Percentiles rank a stretch among this genome's conserved stretches.
These are phyloP conservation scores for Alosa alosa DNA, from an alignment of 2,113 vertebrate species.

Conservation along the genomic window DNA sequence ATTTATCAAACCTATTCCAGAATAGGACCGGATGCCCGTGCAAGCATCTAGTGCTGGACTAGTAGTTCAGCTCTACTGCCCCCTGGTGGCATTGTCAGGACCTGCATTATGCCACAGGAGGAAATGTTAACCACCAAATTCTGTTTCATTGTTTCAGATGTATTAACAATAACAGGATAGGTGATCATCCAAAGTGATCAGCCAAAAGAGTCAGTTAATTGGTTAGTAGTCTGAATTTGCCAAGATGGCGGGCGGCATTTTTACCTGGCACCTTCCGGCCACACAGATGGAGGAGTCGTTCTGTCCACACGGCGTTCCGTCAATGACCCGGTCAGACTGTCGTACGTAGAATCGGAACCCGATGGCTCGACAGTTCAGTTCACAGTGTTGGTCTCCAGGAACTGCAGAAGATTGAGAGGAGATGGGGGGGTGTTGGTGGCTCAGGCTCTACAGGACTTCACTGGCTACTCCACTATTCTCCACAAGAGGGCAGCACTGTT, in stretches of 20 bases:
- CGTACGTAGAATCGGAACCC: conserved; percentile 93
- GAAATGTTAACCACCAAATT: background rate
- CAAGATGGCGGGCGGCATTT: background rate
- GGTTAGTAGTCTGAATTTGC: background rate
- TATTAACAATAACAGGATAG: background rate
- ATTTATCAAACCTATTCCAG: background rate
- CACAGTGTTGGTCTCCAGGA: conserved; percentile 80
- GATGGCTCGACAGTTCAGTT: conserved; percentile 86
- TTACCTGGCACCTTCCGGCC: conserved; percentile 86
- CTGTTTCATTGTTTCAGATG: background rate
- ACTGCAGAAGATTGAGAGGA: conserved; percentile 54
- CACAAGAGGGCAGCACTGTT: conserved; percentile 1
- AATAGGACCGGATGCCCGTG: background rate
- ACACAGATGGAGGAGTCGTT: conserved; percentile 83
- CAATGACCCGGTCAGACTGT: conserved; percentile 82
- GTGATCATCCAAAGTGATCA: background rate
- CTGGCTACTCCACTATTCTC: background rate
- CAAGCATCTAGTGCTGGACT: background rate
- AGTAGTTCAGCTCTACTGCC: conserved; percentile 52
- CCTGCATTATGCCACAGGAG: background rate
- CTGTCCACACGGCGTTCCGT: conserved; percentile 86
- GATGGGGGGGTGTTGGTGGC: background rate
- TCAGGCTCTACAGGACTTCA: background rate
- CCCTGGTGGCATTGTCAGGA: conserved; percentile 51
- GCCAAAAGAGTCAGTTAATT: background rate